Evolutionary conservation across 2,888 invertebrate species (phyloP).

Genomic region (Zonitis immaculata): DNA sequence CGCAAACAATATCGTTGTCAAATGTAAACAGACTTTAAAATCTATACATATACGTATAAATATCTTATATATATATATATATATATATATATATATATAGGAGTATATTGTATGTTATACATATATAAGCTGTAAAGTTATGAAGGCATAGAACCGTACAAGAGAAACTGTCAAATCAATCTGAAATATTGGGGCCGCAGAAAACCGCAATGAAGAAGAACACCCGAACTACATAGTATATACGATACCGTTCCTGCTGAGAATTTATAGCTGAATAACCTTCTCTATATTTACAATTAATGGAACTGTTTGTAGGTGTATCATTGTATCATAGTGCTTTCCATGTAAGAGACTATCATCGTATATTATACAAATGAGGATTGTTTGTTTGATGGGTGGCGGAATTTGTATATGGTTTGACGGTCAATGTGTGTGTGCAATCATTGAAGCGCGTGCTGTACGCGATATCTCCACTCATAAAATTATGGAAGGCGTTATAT

Average conservation of each 20-base stretch:
- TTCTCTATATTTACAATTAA: constrained; percentile 14
- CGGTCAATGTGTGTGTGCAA: neutral
- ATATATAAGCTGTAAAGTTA: constrained; percentile 28
- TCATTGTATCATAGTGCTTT: constrained; percentile 5
- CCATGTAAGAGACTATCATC: neutral
- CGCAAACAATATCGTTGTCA: constrained; percentile 20
- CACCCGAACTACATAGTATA: neutral
- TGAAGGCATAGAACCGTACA: constrained; percentile 23
- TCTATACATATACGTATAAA: too few species aligned
- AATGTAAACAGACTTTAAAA: constrained; percentile 28
- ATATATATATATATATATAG: too few species aligned
- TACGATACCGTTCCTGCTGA: constrained; percentile 17
- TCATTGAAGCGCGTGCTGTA: neutral
- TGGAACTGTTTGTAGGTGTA: constrained; percentile 20
- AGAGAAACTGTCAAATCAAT: constrained; percentile 28
- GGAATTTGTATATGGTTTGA: too few species aligned
- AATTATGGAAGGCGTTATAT: too few species aligned
- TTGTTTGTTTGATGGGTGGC: neutral
- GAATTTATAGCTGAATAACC: constrained; percentile 16
- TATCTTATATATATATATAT: too few species aligned
- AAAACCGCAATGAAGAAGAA: constrained; percentile 9
- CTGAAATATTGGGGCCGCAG: constrained; percentile 25
- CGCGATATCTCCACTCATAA: neutral
- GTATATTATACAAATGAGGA: neutral
- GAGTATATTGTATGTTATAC: too few species aligned